Evolutionary conservation across 2,113 vertebrate species (phyloP).

Genomic region (Phocoena phocoena): DNA sequence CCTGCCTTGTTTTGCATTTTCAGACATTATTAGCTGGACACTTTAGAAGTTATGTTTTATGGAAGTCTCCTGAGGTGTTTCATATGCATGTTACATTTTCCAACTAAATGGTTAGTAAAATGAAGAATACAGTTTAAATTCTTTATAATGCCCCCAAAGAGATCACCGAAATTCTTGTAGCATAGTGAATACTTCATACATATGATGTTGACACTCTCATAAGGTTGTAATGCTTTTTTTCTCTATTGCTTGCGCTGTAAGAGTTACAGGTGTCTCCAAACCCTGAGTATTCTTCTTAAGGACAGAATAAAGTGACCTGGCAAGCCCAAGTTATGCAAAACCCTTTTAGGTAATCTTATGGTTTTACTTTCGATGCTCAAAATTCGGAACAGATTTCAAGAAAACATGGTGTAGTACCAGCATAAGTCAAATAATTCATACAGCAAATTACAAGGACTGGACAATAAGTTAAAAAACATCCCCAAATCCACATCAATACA

Average conservation of each 20-base stretch:
- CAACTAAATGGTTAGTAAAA: neutral
- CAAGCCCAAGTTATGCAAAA: neutral
- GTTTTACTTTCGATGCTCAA: neutral
- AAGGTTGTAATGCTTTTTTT: neutral
- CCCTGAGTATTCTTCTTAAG: neutral
- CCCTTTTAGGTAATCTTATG: neutral
- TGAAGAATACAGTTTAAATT: neutral
- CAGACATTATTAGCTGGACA: neutral
- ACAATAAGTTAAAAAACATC: constrained; percentile 11
- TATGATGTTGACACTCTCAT: neutral
- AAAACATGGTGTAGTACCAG: neutral
- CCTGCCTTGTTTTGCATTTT: neutral
- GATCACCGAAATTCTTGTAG: neutral
- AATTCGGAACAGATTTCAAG: neutral
- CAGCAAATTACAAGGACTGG: neutral
- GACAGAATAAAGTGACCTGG: neutral
- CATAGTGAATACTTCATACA: neutral
- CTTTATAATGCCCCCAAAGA: neutral
- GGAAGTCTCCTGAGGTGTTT: neutral
- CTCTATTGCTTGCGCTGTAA: neutral
- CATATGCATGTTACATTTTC: neutral
- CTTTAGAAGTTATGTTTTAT: neutral
- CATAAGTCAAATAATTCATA: neutral
- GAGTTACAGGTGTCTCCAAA: neutral
- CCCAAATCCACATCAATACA: neutral